These are phyloP conservation scores for Cololabis saira DNA, from an alignment of 2,113 vertebrate species.

Conservation along the genomic window DNA sequence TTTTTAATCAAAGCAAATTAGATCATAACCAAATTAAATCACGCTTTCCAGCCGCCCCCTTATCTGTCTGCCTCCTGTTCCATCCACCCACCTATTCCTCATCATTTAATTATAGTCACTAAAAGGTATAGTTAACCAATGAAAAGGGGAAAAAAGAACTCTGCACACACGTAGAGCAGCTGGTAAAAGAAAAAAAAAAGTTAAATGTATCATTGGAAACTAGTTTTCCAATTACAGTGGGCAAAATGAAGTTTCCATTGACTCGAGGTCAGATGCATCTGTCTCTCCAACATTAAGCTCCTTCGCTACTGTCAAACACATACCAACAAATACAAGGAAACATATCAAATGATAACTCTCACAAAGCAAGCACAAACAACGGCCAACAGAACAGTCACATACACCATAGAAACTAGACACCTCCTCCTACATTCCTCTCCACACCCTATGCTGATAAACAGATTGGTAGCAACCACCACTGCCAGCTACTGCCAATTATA, in stretches of 20 bases:
- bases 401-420: conserved; percentile 69
- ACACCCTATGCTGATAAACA: conserved; percentile 73
- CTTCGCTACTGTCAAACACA: conserved; percentile 46
- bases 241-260: conserved; percentile 26
- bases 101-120: conserved; percentile 79
- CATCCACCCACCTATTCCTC: conserved; percentile 78
- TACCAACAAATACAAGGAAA: conserved; percentile 45
- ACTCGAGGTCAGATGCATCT: conserved; percentile 11
- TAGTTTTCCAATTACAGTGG: conserved; percentile 13
- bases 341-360: conserved; percentile 59
- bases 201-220: conserved; percentile 7
- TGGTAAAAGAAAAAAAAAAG: conserved; percentile 38
- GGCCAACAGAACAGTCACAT: conserved; percentile 58
- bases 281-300: conserved; percentile 14
- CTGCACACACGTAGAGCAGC: conserved; percentile 34
- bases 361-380: conserved; percentile 25
- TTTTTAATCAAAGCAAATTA: conserved; percentile 89
- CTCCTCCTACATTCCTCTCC: conserved; percentile 70
- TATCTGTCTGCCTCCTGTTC: conserved; percentile 72
- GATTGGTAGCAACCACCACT: conserved; percentile 67
- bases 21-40: conserved; percentile 87
- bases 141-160: conserved; percentile 18
- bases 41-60: conserved; percentile 79
- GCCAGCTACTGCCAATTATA: conserved; percentile 48
- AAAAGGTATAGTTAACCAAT: conserved; percentile 70